Evolutionary conservation across 2,888 invertebrate species (phyloP).

Genomic region (Eudemis profundana): DNA sequence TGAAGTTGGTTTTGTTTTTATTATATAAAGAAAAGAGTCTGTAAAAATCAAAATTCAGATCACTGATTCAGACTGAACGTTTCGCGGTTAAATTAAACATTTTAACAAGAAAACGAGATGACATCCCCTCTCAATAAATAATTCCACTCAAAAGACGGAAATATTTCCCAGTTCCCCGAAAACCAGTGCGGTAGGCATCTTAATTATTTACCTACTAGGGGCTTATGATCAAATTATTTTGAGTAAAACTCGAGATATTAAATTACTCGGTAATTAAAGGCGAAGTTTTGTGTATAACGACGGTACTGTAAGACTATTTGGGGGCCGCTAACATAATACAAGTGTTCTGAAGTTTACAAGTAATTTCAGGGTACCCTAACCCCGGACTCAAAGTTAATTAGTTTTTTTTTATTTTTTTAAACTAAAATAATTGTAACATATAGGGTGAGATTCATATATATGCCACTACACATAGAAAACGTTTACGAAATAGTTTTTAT

Average conservation of each 20-base stretch:
- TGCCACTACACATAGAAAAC: too few relatives aligned
- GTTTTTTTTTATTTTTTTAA: too few relatives aligned
- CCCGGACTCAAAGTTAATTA: conserved; percentile 1
- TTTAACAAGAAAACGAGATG: background rate
- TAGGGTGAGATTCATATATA: too few relatives aligned
- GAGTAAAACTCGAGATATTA: conserved; percentile 48
- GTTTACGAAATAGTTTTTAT: too few relatives aligned
- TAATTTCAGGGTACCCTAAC: conserved; percentile 9
- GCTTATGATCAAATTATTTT: conserved; percentile 57
- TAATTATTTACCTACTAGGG: conserved; percentile 53
- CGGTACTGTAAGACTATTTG: conserved; percentile 44
- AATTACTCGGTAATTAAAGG: conserved; percentile 52
- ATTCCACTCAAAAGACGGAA: background rate
- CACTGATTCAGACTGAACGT: too few relatives aligned
- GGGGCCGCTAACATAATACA: conserved; percentile 29
- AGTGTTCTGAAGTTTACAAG: conserved; percentile 5
- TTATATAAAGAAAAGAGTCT: too few relatives aligned
- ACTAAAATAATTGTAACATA: too few relatives aligned
- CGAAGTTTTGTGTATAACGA: conserved; percentile 27
- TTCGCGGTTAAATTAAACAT: background rate
- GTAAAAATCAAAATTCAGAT: background rate
- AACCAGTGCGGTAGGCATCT: conserved; percentile 49
- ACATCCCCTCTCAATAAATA: background rate
- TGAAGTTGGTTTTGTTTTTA: too few relatives aligned
- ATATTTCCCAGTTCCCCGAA: conserved; percentile 17